Percentiles rank a stretch among this genome's conserved stretches.
phyloP scores from a whole-genome alignment of 2,797 vertebrate species.

The Pteropus rufus region DNA sequence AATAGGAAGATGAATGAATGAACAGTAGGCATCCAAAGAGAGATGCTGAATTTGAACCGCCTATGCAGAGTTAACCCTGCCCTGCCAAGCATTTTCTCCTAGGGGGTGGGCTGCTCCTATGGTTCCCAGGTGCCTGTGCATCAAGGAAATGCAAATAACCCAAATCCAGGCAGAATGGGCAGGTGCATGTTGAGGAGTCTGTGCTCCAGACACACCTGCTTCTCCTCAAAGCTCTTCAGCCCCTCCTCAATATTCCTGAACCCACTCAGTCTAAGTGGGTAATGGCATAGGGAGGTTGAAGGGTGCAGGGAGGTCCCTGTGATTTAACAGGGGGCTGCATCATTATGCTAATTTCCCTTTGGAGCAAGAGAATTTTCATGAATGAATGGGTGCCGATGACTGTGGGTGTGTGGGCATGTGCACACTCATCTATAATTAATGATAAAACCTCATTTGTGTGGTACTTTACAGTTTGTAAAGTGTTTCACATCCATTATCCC shows the following conservation, averaged over 20 bases:
- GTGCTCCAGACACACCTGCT: slow-evolving; percentile 52
- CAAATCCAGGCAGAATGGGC: neutral
- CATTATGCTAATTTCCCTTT: slow-evolving; percentile 24
- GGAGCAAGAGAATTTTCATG: neutral
- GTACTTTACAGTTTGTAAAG: slow-evolving; percentile 56
- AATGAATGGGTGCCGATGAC: neutral
- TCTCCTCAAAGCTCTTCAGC: slow-evolving; percentile 62
- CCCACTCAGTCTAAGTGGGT: slow-evolving; percentile 65
- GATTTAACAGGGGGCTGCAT: neutral
- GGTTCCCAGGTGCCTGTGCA: neutral
- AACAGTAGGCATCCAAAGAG: neutral
- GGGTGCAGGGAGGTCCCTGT: slow-evolving; percentile 18
- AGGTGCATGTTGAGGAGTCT: slow-evolving; percentile 45
- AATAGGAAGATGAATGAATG: neutral
- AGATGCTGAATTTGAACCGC: neutral
- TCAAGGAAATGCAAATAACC: neutral
- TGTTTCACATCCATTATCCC: slow-evolving; percentile 35
- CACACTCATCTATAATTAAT: slow-evolving; percentile 4
- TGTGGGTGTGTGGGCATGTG: neutral
- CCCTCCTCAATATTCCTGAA: slow-evolving; percentile 43
- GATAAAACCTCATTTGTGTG: neutral
- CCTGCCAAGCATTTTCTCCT: neutral
- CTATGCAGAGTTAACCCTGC: too few relatives aligned
- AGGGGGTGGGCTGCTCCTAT: neutral
- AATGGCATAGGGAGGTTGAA: slow-evolving; percentile 20